Evolutionary conservation across 1,140 invertebrate species (phyloP), one percentile per base, ranked within the genome.

Genomic region (Drosophila saltans): DNA sequence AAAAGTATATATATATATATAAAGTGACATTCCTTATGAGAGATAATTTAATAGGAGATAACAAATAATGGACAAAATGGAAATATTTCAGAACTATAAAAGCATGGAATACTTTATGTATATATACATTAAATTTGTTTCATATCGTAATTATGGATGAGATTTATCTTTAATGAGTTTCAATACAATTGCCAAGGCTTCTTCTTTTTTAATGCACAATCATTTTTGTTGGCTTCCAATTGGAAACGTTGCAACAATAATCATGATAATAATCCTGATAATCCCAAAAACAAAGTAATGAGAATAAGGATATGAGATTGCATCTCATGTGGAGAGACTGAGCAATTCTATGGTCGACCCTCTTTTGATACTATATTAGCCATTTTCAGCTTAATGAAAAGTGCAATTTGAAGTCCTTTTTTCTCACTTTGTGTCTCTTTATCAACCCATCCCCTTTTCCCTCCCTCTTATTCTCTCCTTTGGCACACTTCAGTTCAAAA

Each of bases 351-450:
- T 8, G 6, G 33, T 36, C 33, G 33, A 36, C 33, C 33, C 33
- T 7, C 33, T 36, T 36, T 36, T 36, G 6, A 5, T 36, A 36
- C 3, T 36, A 36, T 69, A 56, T 65, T 86, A 71, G 72, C 68
- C 26, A 65, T 73, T 69, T 71, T 70, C 72, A 83, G 76, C 77
- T 88, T 89, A 88, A 88, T 88, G 84, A 88, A 89, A 88, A 89
- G 84, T 83, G 84, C 84, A 88, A 80, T 75, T 78, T 80, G 52
- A 69, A 68, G 71, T 59, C 66, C 21, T 55, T 41, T 59, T 57
- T 7, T 57, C 45, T 57, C 6, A 57, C 55, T 33, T 56, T 30
- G 24, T 56, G 24, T 30, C 28, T 33, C n/a, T 33, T 58, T 36
- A 8, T n/a, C 30, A 7, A 4, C 4, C 4, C 28, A 1, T 36